phyloP scores from a whole-genome alignment of 2,113 vertebrate genomes.

The Clupea harengus region DNA sequence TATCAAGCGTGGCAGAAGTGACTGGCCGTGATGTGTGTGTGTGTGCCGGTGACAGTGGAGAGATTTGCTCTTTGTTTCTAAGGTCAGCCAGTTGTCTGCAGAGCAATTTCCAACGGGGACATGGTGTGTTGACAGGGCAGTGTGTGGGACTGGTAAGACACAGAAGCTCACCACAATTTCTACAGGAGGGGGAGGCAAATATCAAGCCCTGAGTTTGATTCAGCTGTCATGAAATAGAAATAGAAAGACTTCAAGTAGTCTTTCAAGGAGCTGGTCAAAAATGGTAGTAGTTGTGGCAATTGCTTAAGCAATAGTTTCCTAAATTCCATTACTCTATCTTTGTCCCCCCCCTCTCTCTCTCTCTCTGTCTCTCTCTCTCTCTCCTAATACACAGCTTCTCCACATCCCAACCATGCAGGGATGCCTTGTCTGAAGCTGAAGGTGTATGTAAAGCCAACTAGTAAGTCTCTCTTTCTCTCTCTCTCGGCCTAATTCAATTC shows the following conservation, averaged over 20 bases:
- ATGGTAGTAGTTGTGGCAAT: not conserved
- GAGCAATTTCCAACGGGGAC: slow-evolving; percentile 40
- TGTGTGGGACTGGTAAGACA: slow-evolving; percentile 24
- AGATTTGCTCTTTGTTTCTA: slow-evolving; percentile 27
- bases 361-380: slow-evolving; percentile 21
- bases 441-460: slow-evolving; percentile 51
- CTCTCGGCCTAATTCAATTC: slow-evolving; percentile 19
- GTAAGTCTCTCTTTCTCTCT: slow-evolving; percentile 40
- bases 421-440: slow-evolving; percentile 51
- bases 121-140: slow-evolving; percentile 29
- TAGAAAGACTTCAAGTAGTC: not conserved
- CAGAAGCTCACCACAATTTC: slow-evolving; percentile 42
- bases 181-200: slow-evolving; percentile 30
- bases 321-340: not conserved
- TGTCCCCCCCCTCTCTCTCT: slow-evolving; percentile 1
- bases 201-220: slow-evolving; percentile 17
- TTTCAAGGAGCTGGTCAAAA: not conserved
- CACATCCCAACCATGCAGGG: slow-evolving; percentile 49
- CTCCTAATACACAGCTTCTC: slow-evolving; percentile 35
- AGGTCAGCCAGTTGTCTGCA: slow-evolving; percentile 34
- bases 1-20: not conserved
- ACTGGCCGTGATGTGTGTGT: slow-evolving; percentile 5
- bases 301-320: not conserved
- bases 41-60: not conserved
- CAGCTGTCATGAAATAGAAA: slow-evolving; percentile 4